Base-by-base conservation (phyloP, 2,797 vertebrate species). In the Leuciscus waleckii region DNA sequence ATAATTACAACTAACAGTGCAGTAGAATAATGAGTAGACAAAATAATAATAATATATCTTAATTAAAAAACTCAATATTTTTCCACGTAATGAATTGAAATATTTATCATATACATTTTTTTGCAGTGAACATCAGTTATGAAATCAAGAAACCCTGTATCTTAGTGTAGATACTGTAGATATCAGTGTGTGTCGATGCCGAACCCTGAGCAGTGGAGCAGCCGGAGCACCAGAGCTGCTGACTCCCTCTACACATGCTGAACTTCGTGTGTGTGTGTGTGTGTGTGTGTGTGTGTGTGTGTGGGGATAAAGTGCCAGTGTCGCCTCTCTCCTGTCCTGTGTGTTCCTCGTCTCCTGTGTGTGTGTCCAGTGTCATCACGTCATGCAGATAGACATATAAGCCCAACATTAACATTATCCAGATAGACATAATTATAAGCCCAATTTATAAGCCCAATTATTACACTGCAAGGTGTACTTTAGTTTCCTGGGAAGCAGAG, bases 301-400 rank as follows among this genome's bases (percentile, higher is more conserved):
- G 14, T 13, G 74, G 7, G 19, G 49, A 54, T 54, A 37, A 26
- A 69, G 35, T 19, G 41, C 23, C 51, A 43, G 65, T 70, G 54
- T 56, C 29, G 77, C 9, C 67, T 37, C 61, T 79, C 26, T 74
- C 5, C 67, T 41, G 68, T 10, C 69, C 79, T 63, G 71, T 85
- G 37, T 63, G 14, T 2, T 16, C 83, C 81, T 82, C 37, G 35
- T 86, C 85, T 37, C 51, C 56, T 46, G 43, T 46, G 43, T 46
- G 37, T 37, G 43, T 46, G 43, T 46, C 43, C 43, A 13, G 3
- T 46, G 43, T 46, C 43, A 13, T 46, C 43, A 46, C 11, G 43
- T 46, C 3, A 46, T 46, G 11, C 43, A 13, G 43, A 46, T 46
- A 46, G 13, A 13, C 11, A 46, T 46, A 46, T 14, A 13, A 13